These are phyloP conservation scores for Anas acuta DNA, from an alignment of 2,797 vertebrate genomes.

Conservation along the genomic window DNA sequence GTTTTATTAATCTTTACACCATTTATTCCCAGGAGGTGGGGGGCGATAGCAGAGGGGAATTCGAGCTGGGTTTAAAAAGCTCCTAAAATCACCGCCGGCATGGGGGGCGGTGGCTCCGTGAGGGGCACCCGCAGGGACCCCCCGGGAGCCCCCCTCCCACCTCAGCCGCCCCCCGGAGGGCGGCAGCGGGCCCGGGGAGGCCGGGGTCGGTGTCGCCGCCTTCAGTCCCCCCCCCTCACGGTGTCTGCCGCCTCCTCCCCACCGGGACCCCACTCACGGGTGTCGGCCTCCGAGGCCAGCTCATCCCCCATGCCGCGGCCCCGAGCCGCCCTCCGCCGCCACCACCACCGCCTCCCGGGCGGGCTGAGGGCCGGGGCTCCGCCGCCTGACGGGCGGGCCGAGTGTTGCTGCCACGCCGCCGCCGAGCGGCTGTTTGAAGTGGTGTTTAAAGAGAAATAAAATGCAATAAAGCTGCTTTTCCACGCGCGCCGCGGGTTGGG, in stretches of 20 bases:
- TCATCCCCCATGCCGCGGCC: not conserved
- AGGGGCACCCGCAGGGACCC: not conserved
- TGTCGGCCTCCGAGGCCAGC: not conserved
- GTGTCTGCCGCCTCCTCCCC: not conserved
- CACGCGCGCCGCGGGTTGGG: not conserved
- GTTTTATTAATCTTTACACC: not conserved
- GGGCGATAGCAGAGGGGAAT: no score
- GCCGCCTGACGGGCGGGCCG: not conserved
- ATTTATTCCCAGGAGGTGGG: not conserved
- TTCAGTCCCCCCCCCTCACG: not conserved
- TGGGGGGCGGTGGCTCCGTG: not conserved
- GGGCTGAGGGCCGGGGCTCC: not conserved
- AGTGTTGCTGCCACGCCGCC: not conserved
- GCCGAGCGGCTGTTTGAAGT: not conserved
- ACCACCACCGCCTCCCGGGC: not conserved
- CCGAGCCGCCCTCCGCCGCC: no score
- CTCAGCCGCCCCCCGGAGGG: not conserved
- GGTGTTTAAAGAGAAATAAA: not conserved
- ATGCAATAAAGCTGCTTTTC: accelerated
- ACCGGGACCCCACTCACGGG: slow-evolving; percentile 32
- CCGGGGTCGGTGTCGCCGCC: no score
- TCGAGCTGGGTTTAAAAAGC: accelerated
- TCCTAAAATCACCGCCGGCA: not conserved
- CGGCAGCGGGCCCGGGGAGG: no score
- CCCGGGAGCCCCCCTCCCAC: not conserved